Percentiles rank a stretch among this genome's conserved stretches.
phyloP scores from a whole-genome alignment of 2,797 vertebrate genomes.

The Ctenosaura bakeri region DNA sequence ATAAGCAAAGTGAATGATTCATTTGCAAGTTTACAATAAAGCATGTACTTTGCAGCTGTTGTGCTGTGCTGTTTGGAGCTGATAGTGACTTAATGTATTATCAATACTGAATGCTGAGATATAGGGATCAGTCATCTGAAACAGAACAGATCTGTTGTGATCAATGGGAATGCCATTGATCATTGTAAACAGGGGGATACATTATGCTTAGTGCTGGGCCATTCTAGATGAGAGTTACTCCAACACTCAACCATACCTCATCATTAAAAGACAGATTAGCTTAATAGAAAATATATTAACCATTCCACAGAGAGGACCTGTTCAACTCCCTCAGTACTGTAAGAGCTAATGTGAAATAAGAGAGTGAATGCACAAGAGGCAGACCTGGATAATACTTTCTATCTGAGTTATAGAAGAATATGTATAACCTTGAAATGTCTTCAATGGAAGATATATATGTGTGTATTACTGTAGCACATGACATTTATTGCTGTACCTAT shows the following conservation, averaged over 20 bases:
- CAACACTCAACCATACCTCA: conserved; percentile 49
- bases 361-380: conserved; percentile 9
- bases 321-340: conserved; percentile 32
- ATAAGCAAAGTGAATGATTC: conserved; percentile 75
- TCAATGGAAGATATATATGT: conserved; percentile 19
- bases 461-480: conserved; percentile 41
- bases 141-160: conserved; percentile 69
- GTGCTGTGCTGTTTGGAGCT: conserved; percentile 49
- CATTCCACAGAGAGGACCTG: conserved; percentile 30
- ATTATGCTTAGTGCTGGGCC: conserved; percentile 54
- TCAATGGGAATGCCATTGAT: conserved; percentile 69
- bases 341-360: conserved; percentile 51
- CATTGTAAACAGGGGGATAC: conserved; percentile 69
- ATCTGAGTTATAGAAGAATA: conserved; percentile 46
- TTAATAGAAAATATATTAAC: conserved; percentile 67
- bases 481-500: conserved; percentile 55
- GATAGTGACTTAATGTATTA: conserved; percentile 73
- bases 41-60: conserved; percentile 60
- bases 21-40: conserved; percentile 72
- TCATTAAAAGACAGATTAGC: conserved; percentile 56
- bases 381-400: conserved; percentile 37
- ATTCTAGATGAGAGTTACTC: conserved; percentile 50
- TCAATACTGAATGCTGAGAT: conserved; percentile 67
- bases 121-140: conserved; percentile 70
- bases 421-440: conserved; percentile 47